Evolutionary conservation across 2,888 invertebrate genomes (phyloP), one percentile per base, ranked within the genome.

Genomic region (Schrankia costaestrigalis): DNA sequence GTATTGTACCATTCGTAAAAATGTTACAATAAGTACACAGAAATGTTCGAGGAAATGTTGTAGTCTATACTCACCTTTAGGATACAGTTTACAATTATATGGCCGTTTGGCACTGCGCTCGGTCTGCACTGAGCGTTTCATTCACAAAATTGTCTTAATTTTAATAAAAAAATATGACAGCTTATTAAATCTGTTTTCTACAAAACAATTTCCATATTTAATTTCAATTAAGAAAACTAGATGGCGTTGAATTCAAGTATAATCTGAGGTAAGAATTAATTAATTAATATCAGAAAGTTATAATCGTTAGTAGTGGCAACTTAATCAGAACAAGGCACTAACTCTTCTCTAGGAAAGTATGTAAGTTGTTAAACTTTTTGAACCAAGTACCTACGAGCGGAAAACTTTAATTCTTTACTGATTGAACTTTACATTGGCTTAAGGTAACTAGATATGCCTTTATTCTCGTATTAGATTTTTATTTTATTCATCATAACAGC

Each of bases 361-460:
- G 40, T 33, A 28, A 46, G 36, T 32, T 36, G 25, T 23, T 28
- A 43, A 32, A 46, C 21, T 55, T 46, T 38, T 42, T 40, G 31
- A 25, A 45, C 46, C 43, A 44, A 24, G 39, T 26, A n/a, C n/a
- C n/a, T n/a, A 40, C 22, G 25, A 38, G 36, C 26, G 35, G 30
- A 29, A 40, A 55, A 52, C 46, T 49, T 55, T 41, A 56, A 46
- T 46, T 56, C 55, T 49, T 49, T 37, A 49, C 38, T 46, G 49
- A 52, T 52, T 52, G 40, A 41, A 52, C 19, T 26, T 8, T 9
- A 32, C 34, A 4, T 11, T 12, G 21, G 5, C 1, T 7, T 10
- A 19, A 8, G 5, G 7, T 0, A 11, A 52, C 52, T 52, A 8
- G 52, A 52, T 35, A 30, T 11, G 46, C 19, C 41, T 17, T 1